These are phyloP conservation scores for Rhamnusium bicolor DNA, from an alignment of 2,888 invertebrate genomes.

Conservation along the genomic window DNA sequence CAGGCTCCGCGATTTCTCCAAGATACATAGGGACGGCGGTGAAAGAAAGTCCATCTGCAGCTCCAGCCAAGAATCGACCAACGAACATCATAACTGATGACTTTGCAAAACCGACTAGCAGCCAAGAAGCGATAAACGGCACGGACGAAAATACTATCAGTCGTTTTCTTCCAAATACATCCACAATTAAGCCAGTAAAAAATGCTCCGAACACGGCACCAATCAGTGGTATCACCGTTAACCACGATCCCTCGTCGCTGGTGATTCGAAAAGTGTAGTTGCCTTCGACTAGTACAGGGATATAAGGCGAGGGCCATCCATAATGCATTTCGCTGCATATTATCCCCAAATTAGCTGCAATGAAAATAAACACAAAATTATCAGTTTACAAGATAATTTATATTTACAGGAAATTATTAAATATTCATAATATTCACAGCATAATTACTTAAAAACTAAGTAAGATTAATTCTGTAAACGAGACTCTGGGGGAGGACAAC, in stretches of 20 bases:
- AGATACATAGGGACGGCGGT: constrained; percentile 60
- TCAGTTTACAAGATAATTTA: too few species aligned
- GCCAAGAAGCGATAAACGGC: constrained; percentile 58
- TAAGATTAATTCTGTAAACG: too few species aligned
- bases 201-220: constrained; percentile 56
- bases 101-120: constrained; percentile 54
- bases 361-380: too few species aligned
- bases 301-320: constrained; percentile 77
- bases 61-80: constrained; percentile 59
- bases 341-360: constrained; percentile 62
- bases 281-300: constrained; percentile 71
- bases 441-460: too few species aligned
- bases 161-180: constrained; percentile 62
- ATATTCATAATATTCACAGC: too few species aligned
- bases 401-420: too few species aligned
- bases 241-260: constrained; percentile 63
- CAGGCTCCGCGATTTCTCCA: constrained; percentile 62
- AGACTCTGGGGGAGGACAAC: too few species aligned
- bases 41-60: constrained; percentile 60
- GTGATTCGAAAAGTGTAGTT: constrained; percentile 72
- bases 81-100: constrained; percentile 60
- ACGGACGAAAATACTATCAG: constrained; percentile 58
- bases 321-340: constrained; percentile 64
- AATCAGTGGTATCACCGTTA: constrained; percentile 63
- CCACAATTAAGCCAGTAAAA: constrained; percentile 57